Base-by-base conservation (phyloP, 2,888 invertebrate genomes). In the Pasiphila rectangulata region DNA sequence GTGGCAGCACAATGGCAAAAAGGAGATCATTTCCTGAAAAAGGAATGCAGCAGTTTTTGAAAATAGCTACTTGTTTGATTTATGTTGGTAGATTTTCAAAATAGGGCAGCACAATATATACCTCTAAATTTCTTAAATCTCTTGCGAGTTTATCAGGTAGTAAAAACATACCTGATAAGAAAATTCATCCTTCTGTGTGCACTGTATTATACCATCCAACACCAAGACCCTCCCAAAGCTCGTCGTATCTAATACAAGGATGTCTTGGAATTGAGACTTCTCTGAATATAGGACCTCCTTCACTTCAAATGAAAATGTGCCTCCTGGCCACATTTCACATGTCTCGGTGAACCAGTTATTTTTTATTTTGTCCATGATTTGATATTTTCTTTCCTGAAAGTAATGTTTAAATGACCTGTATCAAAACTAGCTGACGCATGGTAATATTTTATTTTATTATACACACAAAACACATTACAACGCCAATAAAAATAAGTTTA, bases 201-300 rank as follows among this genome's bases (percentile, higher is more conserved):
- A 98, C 75, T 99, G 99, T 61, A 99, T 98, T 16, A 98, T 96
- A 15, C 98, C 98, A 83, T 99, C 99, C 27, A 99, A 85, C 1
- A 98, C 93, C 34, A 99, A 83, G 1, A 95, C 96, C 67, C 90
- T 93, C 0, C 99, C 99, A 72, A 97, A 94, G 27, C 92, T 90
- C 64, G 72, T 73, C 91, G 95, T 96, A 70, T 97, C 92, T 47
- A 96, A 85, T 2, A 98, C 93, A 54, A 95, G 76, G 42, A 98
- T 93, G 63, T 97, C 93, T 79, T 98, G 98, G 77, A 91, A 98
- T 38, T 92, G 81, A 0, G 97, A 96, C 69, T 92, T 93, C 71
- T 94, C 95, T 1, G 92, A 85, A 71, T 96, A 93, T 0, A 98
- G 85, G 1, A 97, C 87, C 61, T 94, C 85, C 34, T 95, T 93